phyloP scores from a whole-genome alignment of 2,797 vertebrate species.

The Tokudaia muenninki region DNA sequence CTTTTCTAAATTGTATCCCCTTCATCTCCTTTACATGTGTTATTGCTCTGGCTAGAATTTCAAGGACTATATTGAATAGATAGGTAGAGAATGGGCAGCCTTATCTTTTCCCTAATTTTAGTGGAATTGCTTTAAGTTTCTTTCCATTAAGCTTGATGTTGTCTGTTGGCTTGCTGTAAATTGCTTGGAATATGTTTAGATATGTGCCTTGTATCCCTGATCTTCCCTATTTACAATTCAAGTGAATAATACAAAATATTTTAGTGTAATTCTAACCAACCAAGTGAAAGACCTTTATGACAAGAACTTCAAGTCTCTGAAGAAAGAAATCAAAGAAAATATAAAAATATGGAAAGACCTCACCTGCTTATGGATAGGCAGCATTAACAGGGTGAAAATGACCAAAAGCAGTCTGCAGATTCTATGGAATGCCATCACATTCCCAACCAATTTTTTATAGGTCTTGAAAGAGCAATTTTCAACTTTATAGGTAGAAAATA shows the following conservation, averaged over 20 bases:
- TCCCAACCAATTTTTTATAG: neutral
- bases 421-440: neutral
- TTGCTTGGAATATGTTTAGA: neutral
- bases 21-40: neutral
- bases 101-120: neutral
- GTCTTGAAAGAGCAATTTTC: neutral
- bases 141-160: neutral
- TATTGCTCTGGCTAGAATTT: neutral
- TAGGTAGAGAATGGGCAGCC: neutral
- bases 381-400: neutral
- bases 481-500: neutral
- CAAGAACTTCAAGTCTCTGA: neutral
- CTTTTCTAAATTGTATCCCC: neutral
- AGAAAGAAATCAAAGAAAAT: neutral
- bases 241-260: neutral
- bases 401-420: neutral
- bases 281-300: neutral
- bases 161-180: neutral
- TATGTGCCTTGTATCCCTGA: neutral
- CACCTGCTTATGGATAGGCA: neutral
- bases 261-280: neutral
- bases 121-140: neutral
- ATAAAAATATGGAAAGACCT: neutral
- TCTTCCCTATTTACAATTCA: neutral
- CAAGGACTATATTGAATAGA: neutral